phyloP scores from a whole-genome alignment of 2,888 invertebrate species.

The Torymus texanus region DNA sequence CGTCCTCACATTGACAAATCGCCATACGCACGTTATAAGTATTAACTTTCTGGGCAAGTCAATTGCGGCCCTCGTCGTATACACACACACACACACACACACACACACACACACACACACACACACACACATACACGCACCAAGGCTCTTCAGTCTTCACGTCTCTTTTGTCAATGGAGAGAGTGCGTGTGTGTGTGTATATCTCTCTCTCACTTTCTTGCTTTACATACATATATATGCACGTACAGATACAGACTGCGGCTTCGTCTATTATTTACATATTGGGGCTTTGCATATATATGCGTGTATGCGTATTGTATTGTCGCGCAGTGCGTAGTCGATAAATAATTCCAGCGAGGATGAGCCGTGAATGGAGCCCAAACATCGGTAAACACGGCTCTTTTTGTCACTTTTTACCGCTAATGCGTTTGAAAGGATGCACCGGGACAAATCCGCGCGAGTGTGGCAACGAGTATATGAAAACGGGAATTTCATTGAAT shows the following conservation, averaged over 20 bases:
- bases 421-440: slow-evolving; percentile 13
- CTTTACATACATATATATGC: slow-evolving; percentile 6
- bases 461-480: too few relatives aligned
- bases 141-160: too few relatives aligned
- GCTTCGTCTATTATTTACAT: slow-evolving; percentile 32
- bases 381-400: slow-evolving; percentile 9
- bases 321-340: slow-evolving; percentile 3
- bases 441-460: too few relatives aligned
- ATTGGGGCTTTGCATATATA: background rate
- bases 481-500: too few relatives aligned
- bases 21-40: background rate
- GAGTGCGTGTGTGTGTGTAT: background rate
- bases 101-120: too few relatives aligned
- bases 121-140: too few relatives aligned
- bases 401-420: background rate
- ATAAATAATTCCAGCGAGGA: slow-evolving; percentile 22
- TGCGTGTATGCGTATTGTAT: background rate
- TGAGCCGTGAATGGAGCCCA: slow-evolving; percentile 5
- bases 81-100: too few relatives aligned
- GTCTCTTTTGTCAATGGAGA: slow-evolving; percentile 12
- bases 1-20: background rate
- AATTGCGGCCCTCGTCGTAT: too few relatives aligned
- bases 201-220: background rate
- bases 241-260: background rate
- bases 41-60: too few relatives aligned